Conservation (phyloP, 2,888 invertebrate genomes). For the Coleophora flavipennella region DNA sequence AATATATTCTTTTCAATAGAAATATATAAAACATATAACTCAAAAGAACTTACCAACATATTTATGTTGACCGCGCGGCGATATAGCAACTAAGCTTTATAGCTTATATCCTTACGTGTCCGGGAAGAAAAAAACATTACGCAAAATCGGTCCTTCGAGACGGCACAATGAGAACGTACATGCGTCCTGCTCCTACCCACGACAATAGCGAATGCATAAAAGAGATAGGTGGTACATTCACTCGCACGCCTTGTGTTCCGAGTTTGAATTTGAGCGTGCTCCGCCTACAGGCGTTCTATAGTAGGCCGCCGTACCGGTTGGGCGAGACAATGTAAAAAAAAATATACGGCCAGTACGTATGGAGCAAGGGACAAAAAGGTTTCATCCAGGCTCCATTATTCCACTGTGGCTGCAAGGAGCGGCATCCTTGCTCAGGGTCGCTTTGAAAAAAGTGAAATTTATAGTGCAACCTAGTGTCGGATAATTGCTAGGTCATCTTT, state of each 20-base stretch:
- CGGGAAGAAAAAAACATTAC: slow-evolving; percentile 30
- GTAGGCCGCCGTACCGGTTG: slow-evolving; percentile 46
- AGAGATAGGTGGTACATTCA: slow-evolving; percentile 24
- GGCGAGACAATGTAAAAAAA: slow-evolving; percentile 50
- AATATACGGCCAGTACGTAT: slow-evolving; percentile 33
- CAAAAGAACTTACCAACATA: slow-evolving; percentile 1
- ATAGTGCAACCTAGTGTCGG: slow-evolving; percentile 25
- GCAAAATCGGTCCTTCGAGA: slow-evolving; percentile 20
- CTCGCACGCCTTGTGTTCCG: slow-evolving; percentile 7
- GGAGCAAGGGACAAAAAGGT: slow-evolving; percentile 56
- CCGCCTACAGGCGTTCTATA: slow-evolving; percentile 38
- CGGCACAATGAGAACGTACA: slow-evolving; percentile 14
- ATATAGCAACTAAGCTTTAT: slow-evolving; percentile 11
- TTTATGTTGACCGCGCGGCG: slow-evolving; percentile 3
- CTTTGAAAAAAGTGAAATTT: slow-evolving; percentile 43
- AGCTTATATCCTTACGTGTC: slow-evolving; percentile 24
- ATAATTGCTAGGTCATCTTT: slow-evolving; percentile 38
- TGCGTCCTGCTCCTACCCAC: slow-evolving; percentile 23
- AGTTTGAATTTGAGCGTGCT: slow-evolving; percentile 18
- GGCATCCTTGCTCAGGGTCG: slow-evolving; percentile 36
- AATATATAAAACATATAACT: no score
- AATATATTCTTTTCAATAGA: no score
- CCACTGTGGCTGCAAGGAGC: slow-evolving; percentile 39
- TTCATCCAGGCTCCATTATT: slow-evolving; percentile 44
- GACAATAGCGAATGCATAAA: slow-evolving; percentile 5